phyloP scores from a whole-genome alignment of 2,113 vertebrate species.

The Gasterosteus aculeatus region DNA sequence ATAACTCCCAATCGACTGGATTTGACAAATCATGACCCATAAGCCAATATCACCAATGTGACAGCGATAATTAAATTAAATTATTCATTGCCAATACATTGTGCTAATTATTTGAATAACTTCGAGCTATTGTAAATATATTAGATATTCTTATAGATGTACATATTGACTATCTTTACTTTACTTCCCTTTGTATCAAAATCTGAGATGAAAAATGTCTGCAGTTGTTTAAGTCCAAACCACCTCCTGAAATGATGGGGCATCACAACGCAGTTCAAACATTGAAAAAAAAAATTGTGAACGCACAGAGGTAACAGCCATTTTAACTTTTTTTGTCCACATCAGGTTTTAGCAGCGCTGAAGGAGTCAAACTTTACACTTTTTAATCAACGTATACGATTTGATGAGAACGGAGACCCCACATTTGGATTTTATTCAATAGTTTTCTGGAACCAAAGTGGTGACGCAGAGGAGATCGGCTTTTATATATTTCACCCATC shows the following conservation, averaged over 20 bases:
- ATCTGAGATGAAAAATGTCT: not conserved
- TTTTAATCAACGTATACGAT: conserved; percentile 72
- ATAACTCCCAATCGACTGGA: too few relatives aligned
- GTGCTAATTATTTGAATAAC: too few relatives aligned
- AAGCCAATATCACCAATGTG: too few relatives aligned
- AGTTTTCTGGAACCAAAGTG: conserved; percentile 81
- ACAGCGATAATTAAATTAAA: too few relatives aligned
- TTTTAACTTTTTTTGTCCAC: not conserved
- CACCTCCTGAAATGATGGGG: not conserved
- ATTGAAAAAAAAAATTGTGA: not conserved
- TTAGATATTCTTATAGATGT: not conserved
- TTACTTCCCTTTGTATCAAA: not conserved
- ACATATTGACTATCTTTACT: not conserved
- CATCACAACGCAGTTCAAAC: not conserved
- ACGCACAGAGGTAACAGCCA: not conserved
- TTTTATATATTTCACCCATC: conserved; percentile 68
- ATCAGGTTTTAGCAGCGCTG: conserved; percentile 63
- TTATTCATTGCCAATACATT: too few relatives aligned
- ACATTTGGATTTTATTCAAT: conserved; percentile 73
- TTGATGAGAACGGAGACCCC: conserved; percentile 79
- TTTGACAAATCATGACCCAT: too few relatives aligned
- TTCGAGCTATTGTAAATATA: not conserved
- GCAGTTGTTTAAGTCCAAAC: not conserved
- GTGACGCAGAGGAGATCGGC: conserved; percentile 72
- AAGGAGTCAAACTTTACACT: conserved; percentile 84